These are phyloP conservation scores for Cataglyphis hispanica DNA, from an alignment of 1,140 invertebrate species.

Conservation along the genomic window DNA sequence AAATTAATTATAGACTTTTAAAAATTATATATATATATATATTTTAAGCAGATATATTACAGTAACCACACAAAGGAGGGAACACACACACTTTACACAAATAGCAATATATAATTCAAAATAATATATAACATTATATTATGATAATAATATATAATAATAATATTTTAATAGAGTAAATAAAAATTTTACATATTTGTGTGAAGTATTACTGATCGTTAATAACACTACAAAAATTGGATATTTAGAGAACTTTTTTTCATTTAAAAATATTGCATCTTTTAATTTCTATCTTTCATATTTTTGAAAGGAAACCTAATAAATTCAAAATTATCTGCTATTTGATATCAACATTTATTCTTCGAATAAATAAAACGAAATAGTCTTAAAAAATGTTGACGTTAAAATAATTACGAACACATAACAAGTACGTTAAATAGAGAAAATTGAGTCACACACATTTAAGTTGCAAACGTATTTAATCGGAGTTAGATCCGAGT, in stretches of 20 bases:
- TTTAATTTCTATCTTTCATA: not conserved
- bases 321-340: not conserved
- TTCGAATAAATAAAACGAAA: not conserved
- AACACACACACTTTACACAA: not conserved
- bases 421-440: slow-evolving; percentile 25
- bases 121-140: not conserved
- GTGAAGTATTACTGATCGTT: not conserved
- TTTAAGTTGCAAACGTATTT: slow-evolving; percentile 32
- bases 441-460: not conserved
- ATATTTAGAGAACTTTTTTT: not conserved
- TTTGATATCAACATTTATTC: not conserved
- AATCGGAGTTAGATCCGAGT: slow-evolving; percentile 41
- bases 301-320: not conserved
- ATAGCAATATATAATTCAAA: not conserved
- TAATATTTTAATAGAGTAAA: not conserved
- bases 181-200: not conserved
- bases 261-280: not conserved
- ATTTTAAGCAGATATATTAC: not conserved
- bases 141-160: not conserved
- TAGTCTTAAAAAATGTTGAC: not conserved
- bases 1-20: not conserved
- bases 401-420: not conserved
- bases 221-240: not conserved
- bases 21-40: no score
- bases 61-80: no score